Base-by-base conservation (phyloP, 92 coral and sea anemone species). In the Umimayanthus kanabou region DNA sequence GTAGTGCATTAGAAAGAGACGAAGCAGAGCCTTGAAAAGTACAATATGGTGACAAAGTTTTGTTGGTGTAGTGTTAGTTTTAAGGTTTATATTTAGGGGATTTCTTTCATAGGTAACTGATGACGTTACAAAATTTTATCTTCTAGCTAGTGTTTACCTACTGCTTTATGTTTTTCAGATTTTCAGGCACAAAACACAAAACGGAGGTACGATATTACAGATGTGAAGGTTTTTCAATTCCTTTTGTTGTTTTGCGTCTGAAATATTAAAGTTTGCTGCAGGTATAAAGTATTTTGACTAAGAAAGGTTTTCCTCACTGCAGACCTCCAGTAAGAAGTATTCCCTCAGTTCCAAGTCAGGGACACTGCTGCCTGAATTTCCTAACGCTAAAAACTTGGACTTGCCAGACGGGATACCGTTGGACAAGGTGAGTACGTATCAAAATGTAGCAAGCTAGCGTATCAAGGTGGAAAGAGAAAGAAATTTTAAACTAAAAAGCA, bases 361-460 rank as follows among this genome's bases (percentile, higher is more conserved):
- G 11, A 97, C 95, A 22, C 89, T 92, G 53, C 85, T 97, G 25
- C 99, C 99, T 23, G 99, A 95, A 22, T 97, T 97, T 65, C 99
- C 99, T 0, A 92, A 90, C 45, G 98, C 97, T 5, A 90, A 88
- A 49, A 91, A 89, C 3, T 88, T 97, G 70, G 90, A 90, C 78
- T 90, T 97, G 26, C 95, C 96, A 6, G 91, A 88, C 9, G 94
- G 92, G 58, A 89, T 97, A 26, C 92, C 98, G 47, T 85, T 81
- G 39, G 93, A 95, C 85, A 95, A 97, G 99, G 99, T 97, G 90
- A 39, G 80, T 15, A 15, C 42, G 55, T n/a, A n/a, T n/a, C n/a
- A n/a, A n/a, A n/a, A n/a, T n/a, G n/a, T n/a, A n/a, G 14, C 37
- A 33, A 33, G n/a, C 29, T 14, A 10, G 57, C 3, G 10, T 47